A percentile compares a stretch with the other conserved stretches of the same genome.
phyloP scores from a whole-genome alignment of 2,888 invertebrate species.

The Magallana nippona region DNA sequence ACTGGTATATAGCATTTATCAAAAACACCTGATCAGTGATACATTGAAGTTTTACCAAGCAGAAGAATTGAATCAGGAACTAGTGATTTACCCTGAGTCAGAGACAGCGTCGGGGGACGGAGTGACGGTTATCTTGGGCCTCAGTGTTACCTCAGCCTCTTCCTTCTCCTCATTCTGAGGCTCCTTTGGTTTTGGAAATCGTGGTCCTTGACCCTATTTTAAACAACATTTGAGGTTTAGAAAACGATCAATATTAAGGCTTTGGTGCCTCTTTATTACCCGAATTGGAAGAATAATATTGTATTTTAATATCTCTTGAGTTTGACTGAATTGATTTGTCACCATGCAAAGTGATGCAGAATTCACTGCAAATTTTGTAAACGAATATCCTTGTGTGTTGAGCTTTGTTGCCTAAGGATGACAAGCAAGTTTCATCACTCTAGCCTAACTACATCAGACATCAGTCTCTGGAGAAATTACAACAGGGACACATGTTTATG shows the following conservation, averaged over 20 bases:
- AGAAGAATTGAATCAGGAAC: neutral
- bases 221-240: neutral
- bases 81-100: neutral
- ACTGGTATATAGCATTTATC: no score
- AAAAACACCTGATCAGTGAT: no score
- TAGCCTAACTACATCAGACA: neutral
- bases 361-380: slow-evolving; percentile 3
- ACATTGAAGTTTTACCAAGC: no score
- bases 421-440: neutral
- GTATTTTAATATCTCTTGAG: neutral
- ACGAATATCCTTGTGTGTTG: neutral
- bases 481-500: neutral
- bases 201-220: slow-evolving; percentile 36
- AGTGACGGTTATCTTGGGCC: slow-evolving; percentile 18
- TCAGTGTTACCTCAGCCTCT: neutral
- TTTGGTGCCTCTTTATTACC: no score
- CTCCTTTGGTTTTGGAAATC: slow-evolving; percentile 19
- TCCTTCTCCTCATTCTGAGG: slow-evolving; percentile 18
- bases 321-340: neutral
- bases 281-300: neutral
- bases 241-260: no score
- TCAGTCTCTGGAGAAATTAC: neutral
- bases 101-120: neutral
- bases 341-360: neutral
- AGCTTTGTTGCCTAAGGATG: slow-evolving; percentile 2